These are phyloP conservation scores for Theonella swinhoei DNA, from an alignment of 37 sponge, comb jelly and placozoan species.

Conservation along the genomic window DNA sequence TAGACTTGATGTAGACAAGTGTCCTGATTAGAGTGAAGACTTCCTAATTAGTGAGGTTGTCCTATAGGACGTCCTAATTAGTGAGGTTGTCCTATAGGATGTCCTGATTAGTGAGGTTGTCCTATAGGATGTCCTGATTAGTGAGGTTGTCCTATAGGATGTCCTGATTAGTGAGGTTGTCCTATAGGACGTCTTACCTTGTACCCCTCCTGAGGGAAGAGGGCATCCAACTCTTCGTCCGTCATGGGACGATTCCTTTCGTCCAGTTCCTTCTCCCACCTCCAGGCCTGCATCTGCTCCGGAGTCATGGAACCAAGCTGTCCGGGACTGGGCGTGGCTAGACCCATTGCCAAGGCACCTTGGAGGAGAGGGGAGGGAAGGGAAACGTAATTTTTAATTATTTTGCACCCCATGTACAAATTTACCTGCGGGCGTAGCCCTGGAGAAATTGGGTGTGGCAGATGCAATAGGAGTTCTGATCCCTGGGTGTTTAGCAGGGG, in stretches of 20 bases:
- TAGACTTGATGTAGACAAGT: too few species aligned
- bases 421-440: slow-evolving; percentile 55
- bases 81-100: too few species aligned
- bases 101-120: too few species aligned
- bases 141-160: too few species aligned
- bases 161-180: too few species aligned
- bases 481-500: slow-evolving; percentile 33
- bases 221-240: slow-evolving; percentile 93
- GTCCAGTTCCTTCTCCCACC: slow-evolving; percentile 96
- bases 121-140: too few species aligned
- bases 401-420: too few species aligned
- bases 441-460: slow-evolving; percentile 64
- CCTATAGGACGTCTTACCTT: too few species aligned
- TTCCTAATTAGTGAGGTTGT: too few species aligned
- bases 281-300: slow-evolving; percentile 94
- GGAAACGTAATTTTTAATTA: neutral
- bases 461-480: slow-evolving; percentile 30
- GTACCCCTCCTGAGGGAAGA: slow-evolving; percentile 96
- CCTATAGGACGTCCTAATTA: too few species aligned
- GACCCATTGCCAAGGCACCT: slow-evolving; percentile 81
- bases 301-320: slow-evolving; percentile 92
- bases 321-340: slow-evolving; percentile 79
- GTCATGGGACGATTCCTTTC: slow-evolving; percentile 90
- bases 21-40: too few species aligned
- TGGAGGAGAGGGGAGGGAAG: neutral